These are phyloP conservation scores for Miichthys miiuy DNA, from an alignment of 2,797 vertebrate species.

Conservation along the genomic window DNA sequence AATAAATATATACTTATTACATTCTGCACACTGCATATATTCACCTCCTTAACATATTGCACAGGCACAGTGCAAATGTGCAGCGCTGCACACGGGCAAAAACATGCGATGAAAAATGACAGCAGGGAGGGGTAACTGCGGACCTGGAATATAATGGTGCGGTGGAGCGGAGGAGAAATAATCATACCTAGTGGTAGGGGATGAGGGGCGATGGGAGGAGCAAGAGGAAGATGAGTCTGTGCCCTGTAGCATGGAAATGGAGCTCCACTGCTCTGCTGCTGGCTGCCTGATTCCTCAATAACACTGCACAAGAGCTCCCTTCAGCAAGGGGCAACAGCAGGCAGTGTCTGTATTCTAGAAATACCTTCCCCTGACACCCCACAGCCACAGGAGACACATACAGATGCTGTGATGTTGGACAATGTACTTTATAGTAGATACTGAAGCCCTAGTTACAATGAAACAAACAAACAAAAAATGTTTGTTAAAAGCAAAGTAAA, in stretches of 20 bases:
- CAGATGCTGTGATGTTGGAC: constrained; percentile 16
- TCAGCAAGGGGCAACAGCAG: constrained; percentile 68
- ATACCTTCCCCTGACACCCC: constrained; percentile 45
- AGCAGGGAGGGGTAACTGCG: constrained; percentile 80
- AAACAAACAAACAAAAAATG: background rate
- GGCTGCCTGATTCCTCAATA: constrained; percentile 73
- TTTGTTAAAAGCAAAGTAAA: constrained; percentile 56
- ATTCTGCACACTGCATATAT: constrained; percentile 83
- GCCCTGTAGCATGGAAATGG: constrained; percentile 80
- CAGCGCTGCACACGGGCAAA: constrained; percentile 77
- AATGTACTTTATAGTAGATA: constrained; percentile 2
- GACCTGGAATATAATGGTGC: constrained; percentile 82
- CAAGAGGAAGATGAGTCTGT: constrained; percentile 77
- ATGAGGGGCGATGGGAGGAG: constrained; percentile 70
- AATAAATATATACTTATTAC: constrained; percentile 87
- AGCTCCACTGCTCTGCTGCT: constrained; percentile 77
- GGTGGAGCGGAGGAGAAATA: constrained; percentile 82
- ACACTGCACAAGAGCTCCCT: constrained; percentile 68
- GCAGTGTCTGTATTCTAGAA: constrained; percentile 50
- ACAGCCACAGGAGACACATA: constrained; percentile 38
- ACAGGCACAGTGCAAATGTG: constrained; percentile 78
- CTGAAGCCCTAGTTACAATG: background rate
- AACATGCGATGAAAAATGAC: constrained; percentile 86
- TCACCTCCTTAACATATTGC: constrained; percentile 84
- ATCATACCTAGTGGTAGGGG: constrained; percentile 82